Base-by-base conservation (phyloP, 2,797 vertebrate genomes). In the Sebastes flavidus region DNA sequence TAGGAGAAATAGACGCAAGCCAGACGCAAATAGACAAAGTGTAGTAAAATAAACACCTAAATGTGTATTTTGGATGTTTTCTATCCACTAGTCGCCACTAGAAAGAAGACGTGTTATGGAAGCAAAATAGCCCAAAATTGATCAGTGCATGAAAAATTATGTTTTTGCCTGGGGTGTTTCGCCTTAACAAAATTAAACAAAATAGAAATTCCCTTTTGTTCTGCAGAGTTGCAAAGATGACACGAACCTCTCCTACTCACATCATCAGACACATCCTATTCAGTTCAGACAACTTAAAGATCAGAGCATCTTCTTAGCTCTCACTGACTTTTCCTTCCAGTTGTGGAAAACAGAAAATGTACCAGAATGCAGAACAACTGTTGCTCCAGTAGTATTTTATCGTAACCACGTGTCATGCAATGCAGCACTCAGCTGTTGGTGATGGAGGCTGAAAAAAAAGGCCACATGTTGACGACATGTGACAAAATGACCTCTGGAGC, bases 391-490 rank as follows among this genome's bases (percentile, higher is more conserved):
- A 38, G 54, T 61, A 32, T 73, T 60, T 73, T 4, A 65, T 12
- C n/a, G 62, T 56, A 27, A 55, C 20, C 62, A 70, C 75, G 36
- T 83, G 81, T 72, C 18, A 24, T 8, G 11, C 55, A 61, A 72
- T 36, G 77, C 65, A 52, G 65, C 52, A 54, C 65, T 62, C 32
- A 52, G 10, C 22, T 81, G 54, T 30, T 61, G n/a, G 4, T 66
- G 68, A 78, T 36, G 58, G 29, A 75, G 71, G 30, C 62, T 46
- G 27, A 38, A 65, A 76, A 71, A 36, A 36, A 60, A 20, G 61
- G 63, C 67, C 87, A 85, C 87, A 87, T 88, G 90, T 65, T 76
- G 66, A 67, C 27, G 20, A 81, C 88, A 91, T 88, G 90, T 94
- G 91, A 88, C 70, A 56, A 76, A 71, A 68, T 75, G 87, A 89